Evolutionary conservation across 2,113 vertebrate species (phyloP).

Genomic region (Canis aureus): DNA sequence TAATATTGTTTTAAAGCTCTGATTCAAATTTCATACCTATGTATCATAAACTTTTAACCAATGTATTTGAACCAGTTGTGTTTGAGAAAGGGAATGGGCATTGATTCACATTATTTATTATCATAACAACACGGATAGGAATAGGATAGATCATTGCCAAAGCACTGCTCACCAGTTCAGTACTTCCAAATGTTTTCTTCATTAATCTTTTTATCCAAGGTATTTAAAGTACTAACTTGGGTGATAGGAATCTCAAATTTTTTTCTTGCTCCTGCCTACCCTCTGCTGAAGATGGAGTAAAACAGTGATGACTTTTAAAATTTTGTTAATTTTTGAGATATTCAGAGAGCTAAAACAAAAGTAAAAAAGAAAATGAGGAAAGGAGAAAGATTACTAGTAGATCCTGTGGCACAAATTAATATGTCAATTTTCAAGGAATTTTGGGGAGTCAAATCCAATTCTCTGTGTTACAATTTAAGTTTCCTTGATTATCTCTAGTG

Average conservation of each 20-base stretch:
- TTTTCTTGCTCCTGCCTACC: slow-evolving; percentile 75
- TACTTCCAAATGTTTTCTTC: background rate
- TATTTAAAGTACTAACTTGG: background rate
- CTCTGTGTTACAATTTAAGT: background rate
- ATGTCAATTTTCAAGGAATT: background rate
- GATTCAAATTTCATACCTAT: background rate
- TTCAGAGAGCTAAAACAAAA: background rate
- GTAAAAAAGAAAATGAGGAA: background rate
- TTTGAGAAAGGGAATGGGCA: background rate
- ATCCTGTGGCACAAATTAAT: background rate
- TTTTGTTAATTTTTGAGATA: background rate
- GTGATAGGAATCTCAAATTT: slow-evolving; percentile 22
- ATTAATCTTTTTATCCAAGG: background rate
- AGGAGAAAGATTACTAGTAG: background rate
- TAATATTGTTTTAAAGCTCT: background rate
- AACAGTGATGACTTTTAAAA: background rate
- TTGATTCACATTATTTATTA: background rate
- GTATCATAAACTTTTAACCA: background rate
- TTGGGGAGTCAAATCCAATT: background rate
- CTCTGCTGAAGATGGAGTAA: slow-evolving; percentile 61
- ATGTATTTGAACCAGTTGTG: background rate
- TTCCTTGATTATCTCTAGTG: background rate
- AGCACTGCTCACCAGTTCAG: background rate
- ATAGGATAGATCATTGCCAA: background rate
- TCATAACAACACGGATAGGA: background rate